Percentiles rank a stretch among this genome's conserved stretches.
These are phyloP conservation scores for Philopotamus ludificatus DNA, from an alignment of 1,140 invertebrate genomes.

Conservation along the genomic window DNA sequence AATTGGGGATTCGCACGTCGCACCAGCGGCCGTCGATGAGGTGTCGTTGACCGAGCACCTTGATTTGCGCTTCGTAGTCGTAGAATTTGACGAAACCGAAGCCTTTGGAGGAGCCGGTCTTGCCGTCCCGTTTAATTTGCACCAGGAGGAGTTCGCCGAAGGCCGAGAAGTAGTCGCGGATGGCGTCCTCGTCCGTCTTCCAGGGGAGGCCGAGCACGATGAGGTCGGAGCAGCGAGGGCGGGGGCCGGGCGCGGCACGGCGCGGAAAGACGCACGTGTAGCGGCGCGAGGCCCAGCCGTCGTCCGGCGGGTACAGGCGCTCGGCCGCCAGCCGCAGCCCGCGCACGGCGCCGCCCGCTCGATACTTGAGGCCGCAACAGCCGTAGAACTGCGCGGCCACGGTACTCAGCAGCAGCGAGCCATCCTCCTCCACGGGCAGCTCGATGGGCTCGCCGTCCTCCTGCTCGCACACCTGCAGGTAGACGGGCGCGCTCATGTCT, in stretches of 20 bases:
- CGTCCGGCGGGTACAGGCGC: conserved; percentile 58
- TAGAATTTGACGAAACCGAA: conserved; percentile 83
- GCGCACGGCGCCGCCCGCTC: conserved; percentile 73
- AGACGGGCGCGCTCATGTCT: not conserved
- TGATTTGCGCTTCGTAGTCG: conserved; percentile 65
- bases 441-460: conserved; percentile 86
- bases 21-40: conserved; percentile 79
- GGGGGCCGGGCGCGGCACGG: conserved; percentile 63
- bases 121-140: conserved; percentile 71
- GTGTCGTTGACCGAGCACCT: conserved; percentile 66
- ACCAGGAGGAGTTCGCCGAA: conserved; percentile 78
- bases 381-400: conserved; percentile 84
- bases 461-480: conserved; percentile 70
- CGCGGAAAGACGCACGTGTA: conserved; percentile 56
- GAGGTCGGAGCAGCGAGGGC: conserved; percentile 80
- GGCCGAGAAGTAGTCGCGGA: conserved; percentile 71
- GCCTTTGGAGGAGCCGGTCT: conserved; percentile 75
- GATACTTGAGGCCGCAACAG: conserved; percentile 86
- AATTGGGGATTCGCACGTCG: conserved; percentile 77
- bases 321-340: conserved; percentile 81
- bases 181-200: conserved; percentile 74
- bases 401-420: conserved; percentile 77
- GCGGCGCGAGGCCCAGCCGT: conserved; percentile 50
- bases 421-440: conserved; percentile 82
- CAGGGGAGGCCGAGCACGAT: conserved; percentile 78